Base-by-base conservation (phyloP, 1,140 invertebrate species). In the Sinella curviseta region DNA sequence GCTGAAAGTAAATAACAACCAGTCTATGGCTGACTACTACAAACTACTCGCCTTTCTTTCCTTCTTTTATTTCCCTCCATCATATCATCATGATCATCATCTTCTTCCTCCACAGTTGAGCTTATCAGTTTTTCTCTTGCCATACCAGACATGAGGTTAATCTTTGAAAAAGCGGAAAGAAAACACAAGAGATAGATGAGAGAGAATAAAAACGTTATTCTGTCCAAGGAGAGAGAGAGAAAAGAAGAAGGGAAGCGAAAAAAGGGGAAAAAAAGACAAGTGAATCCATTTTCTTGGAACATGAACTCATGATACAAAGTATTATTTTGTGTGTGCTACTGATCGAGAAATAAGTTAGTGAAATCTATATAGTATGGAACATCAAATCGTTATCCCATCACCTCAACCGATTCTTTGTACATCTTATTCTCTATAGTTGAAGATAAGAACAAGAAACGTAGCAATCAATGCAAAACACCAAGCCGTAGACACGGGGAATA, bases 131-230 rank as follows among this genome's bases (percentile, higher is more conserved):
- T 31, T 70, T 24, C 65, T 48, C 28, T 16, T 70, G 78, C 36
- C 8, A 48, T 8, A 20, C 65, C 60, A 28, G 48, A 48, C 73
- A 35, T 34, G 48, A 48, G 77, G 78, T 79, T 79, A 79, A 79
- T 79, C 78, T 79, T 55, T 54, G 74, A 79, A 73, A 79, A 79
- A 75, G 78, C 73, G 78, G 73, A 79, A 79, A 79, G 78, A 75
- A 79, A 79, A 79, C 73, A 79, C 33, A 36, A 75, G 20, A 24
- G 54, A 79, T n/a, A 36, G 39, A 30, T 2, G 26, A n/a, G 4
- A 48, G 20, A 20, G 39, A 48, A 48, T 12, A 20, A 48, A 48
- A 48, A 48, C 39, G 39, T 48, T 48, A 12, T 48, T 48, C 20
- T 48, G 8, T 48, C 8, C 20, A 8, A 20, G 39, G 39, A 12